Evolutionary conservation across 1,140 invertebrate genomes (phyloP).

Genomic region (Helicoverpa armigera): DNA sequence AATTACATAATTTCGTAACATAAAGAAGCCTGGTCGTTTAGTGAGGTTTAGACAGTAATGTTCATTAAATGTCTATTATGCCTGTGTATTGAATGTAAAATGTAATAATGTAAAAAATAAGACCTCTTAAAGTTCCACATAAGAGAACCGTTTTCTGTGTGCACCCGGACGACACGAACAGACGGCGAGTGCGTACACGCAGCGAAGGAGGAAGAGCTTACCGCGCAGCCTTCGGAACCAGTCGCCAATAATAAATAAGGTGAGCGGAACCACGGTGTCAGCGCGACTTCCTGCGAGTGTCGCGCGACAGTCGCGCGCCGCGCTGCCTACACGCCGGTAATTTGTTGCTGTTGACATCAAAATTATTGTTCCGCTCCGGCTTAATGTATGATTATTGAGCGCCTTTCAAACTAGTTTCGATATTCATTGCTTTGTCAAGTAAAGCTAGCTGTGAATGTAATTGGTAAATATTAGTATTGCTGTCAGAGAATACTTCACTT

Average conservation of each 20-base stretch:
- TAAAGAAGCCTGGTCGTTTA: too few relatives aligned
- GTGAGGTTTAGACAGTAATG: too few relatives aligned
- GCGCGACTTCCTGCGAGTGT: conserved; percentile 34
- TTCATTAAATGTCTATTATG: too few relatives aligned
- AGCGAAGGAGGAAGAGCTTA: conserved; percentile 21
- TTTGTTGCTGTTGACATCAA: conserved; percentile 57
- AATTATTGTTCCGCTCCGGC: conserved; percentile 54
- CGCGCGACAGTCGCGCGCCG: conserved; percentile 27
- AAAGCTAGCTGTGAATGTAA: background rate
- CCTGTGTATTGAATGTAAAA: too few relatives aligned
- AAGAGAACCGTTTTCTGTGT: background rate
- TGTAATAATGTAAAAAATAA: too few relatives aligned
- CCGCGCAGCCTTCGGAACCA: conserved; percentile 11
- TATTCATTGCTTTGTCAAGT: background rate
- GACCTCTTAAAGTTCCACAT: background rate
- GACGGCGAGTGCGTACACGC: background rate
- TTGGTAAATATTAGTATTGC: background rate
- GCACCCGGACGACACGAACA: background rate
- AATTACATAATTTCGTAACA: too few relatives aligned
- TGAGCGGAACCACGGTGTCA: conserved; percentile 21
- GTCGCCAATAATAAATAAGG: conserved; percentile 35
- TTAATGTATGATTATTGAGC: conserved; percentile 1
- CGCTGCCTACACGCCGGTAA: conserved; percentile 48
- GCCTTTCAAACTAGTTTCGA: conserved; percentile 32
- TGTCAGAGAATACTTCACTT: background rate